A percentile compares a stretch with the other conserved stretches of the same genome.
Evolutionary conservation across 2,797 vertebrate genomes (phyloP).

Genomic region (Acanthurus leucopareius): DNA sequence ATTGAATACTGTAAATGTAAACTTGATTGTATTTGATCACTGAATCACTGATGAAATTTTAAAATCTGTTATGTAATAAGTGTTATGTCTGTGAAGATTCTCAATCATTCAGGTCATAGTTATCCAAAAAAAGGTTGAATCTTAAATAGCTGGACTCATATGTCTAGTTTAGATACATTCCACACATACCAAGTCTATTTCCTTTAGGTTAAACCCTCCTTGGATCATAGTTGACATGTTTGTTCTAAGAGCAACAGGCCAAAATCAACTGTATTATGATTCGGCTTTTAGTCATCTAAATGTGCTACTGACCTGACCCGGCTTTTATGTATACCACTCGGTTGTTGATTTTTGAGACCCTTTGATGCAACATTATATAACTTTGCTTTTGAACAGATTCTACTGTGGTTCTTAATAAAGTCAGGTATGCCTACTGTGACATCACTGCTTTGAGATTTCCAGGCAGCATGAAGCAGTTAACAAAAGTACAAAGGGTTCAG

Average conservation of each 20-base stretch:
- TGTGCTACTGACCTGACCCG: no score
- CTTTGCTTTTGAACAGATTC: conserved; percentile 14
- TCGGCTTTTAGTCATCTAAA: not conserved
- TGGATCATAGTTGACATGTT: not conserved
- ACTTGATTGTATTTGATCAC: not conserved
- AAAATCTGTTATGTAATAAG: not conserved
- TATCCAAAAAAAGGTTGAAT: no score
- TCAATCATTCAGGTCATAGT: no score
- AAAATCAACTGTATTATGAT: not conserved
- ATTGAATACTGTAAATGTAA: not conserved
- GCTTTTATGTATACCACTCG: not conserved
- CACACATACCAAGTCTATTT: no score
- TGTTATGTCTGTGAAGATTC: not conserved
- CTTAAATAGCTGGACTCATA: no score
- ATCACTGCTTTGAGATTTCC: conserved; percentile 36
- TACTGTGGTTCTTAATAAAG: conserved; percentile 14
- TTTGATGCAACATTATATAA: not conserved
- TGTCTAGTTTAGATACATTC: no score
- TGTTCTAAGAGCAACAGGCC: not conserved
- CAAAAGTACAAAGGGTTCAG: conserved; percentile 55
- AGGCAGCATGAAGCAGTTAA: conserved; percentile 31
- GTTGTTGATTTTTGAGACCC: not conserved
- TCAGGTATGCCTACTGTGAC: conserved; percentile 26
- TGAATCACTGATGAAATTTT: not conserved
- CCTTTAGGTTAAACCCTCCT: no score